These are phyloP conservation scores for Chrysomallon squamiferum DNA, from an alignment of 1,140 invertebrate genomes.

Conservation along the genomic window DNA sequence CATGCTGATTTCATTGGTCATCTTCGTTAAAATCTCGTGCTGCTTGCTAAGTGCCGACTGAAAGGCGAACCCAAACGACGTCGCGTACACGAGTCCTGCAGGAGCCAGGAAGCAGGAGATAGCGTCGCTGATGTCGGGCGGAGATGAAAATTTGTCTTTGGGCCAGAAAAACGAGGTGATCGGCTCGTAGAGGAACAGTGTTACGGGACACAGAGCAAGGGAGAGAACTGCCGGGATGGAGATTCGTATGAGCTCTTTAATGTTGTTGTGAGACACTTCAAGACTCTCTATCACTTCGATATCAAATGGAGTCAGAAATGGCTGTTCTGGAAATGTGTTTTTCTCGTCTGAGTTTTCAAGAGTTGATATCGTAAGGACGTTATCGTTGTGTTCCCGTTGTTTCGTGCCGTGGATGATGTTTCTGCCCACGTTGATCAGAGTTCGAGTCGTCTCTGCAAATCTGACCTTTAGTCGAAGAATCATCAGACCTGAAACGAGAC, in stretches of 20 bases:
- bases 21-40: conserved; percentile 33
- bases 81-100: conserved; percentile 46
- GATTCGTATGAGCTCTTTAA: conserved; percentile 35
- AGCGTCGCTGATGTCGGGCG: conserved; percentile 47
- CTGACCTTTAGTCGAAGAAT: not conserved
- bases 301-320: conserved; percentile 30
- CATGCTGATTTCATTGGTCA: conserved; percentile 41
- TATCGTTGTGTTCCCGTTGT: not conserved
- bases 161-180: conserved; percentile 37
- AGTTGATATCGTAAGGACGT: not conserved
- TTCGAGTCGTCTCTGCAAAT: not conserved
- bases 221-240: conserved; percentile 37
- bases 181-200: conserved; percentile 36
- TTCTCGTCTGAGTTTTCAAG: conserved; percentile 3
- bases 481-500: not conserved
- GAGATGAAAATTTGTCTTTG: conserved; percentile 13
- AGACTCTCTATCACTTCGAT: conserved; percentile 35
- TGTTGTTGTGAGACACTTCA: conserved; percentile 24
- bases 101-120: conserved; percentile 46
- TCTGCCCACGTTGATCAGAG: not conserved
- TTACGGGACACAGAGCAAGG: conserved; percentile 37
- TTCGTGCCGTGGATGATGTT: not conserved
- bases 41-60: conserved; percentile 43
- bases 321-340: conserved; percentile 3
- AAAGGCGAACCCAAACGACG: conserved; percentile 49